These are phyloP conservation scores for Nestor notabilis DNA, from an alignment of 2,113 vertebrate species.

Conservation along the genomic window DNA sequence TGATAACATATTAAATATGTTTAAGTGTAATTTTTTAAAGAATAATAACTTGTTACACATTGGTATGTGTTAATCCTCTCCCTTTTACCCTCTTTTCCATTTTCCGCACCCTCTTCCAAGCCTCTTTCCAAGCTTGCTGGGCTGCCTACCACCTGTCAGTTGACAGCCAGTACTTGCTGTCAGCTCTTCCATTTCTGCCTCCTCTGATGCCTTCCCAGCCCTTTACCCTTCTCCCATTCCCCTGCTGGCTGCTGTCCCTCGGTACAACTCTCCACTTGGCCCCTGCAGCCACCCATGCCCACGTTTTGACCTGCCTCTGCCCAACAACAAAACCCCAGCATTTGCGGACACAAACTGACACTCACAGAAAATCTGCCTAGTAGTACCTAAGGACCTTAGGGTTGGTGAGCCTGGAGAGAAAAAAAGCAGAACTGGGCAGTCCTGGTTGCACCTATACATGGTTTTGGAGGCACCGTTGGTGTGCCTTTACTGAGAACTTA, in stretches of 20 bases:
- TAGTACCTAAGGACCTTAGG: not conserved
- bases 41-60: not conserved
- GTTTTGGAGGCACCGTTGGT: not conserved
- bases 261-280: not conserved
- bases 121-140: not conserved
- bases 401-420: not conserved
- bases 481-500: not conserved
- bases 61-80: not conserved
- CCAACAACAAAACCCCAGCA: not conserved
- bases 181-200: not conserved
- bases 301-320: not conserved
- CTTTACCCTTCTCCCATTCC: not conserved
- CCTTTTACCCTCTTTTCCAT: not conserved
- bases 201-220: not conserved
- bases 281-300: not conserved
- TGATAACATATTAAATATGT: not conserved
- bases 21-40: not conserved
- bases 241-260: not conserved
- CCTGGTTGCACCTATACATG: not conserved
- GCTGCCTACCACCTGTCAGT: not conserved
- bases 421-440: not conserved
- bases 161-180: not conserved
- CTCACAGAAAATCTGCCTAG: not conserved
- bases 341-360: not conserved
- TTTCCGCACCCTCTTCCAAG: not conserved